Percentiles rank a stretch among this genome's conserved stretches.
Evolutionary conservation across 2,888 invertebrate species (phyloP).

Genomic region (Monopis laevigella): DNA sequence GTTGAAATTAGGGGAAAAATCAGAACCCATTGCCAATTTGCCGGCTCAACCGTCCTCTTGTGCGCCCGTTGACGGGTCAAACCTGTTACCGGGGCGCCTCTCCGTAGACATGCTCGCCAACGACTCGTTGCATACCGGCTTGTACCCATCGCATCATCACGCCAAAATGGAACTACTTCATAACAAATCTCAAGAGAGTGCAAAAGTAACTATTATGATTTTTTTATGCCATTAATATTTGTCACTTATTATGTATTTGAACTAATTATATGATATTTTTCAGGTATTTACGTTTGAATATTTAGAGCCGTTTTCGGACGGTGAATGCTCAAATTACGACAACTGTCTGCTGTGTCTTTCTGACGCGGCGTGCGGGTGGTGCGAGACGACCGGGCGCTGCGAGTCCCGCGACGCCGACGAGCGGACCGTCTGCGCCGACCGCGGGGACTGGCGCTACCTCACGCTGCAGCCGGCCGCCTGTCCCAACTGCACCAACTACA

Average conservation of each 20-base stretch:
- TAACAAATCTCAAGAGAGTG: conserved; percentile 75
- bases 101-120: conserved; percentile 75
- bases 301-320: conserved; percentile 87
- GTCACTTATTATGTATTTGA: background rate
- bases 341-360: conserved; percentile 90
- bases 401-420: conserved; percentile 75
- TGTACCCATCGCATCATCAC: conserved; percentile 73
- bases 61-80: conserved; percentile 73
- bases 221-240: background rate
- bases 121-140: conserved; percentile 63
- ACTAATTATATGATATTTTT: conserved; percentile 18
- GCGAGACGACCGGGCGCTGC: conserved; percentile 78
- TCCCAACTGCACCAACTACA: conserved; percentile 88
- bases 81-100: conserved; percentile 70
- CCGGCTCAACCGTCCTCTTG: conserved; percentile 77
- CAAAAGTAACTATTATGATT: conserved; percentile 61
- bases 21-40: conserved; percentile 68
- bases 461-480: conserved; percentile 85
- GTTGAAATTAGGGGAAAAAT: conserved; percentile 61
- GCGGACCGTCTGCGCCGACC: conserved; percentile 63
- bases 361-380: conserved; percentile 94
- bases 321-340: conserved; percentile 77
- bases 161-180: conserved; percentile 87
- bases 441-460: conserved; percentile 79
- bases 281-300: conserved; percentile 87